These are phyloP conservation scores for Argyrosomus japonicus DNA, from an alignment of 2,113 vertebrate species.

Conservation along the genomic window DNA sequence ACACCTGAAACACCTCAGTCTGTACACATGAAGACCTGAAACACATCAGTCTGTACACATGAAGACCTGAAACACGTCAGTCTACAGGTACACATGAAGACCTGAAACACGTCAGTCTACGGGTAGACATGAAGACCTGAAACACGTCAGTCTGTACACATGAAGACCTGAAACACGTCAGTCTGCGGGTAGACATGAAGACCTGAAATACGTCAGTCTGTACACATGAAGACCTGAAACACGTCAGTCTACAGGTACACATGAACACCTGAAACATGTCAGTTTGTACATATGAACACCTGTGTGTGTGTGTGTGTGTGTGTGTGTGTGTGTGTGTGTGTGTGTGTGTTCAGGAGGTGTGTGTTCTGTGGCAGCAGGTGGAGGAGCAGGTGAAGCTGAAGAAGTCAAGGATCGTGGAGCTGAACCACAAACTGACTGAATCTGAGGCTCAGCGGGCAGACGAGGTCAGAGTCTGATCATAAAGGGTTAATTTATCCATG, in stretches of 20 bases:
- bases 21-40: no score
- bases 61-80: no score
- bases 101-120: no score
- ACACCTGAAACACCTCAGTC: no score
- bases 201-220: background rate
- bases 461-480: slow-evolving; percentile 72
- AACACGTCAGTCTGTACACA: no score
- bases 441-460: slow-evolving; percentile 77
- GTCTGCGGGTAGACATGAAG: slow-evolving; percentile 53
- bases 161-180: background rate
- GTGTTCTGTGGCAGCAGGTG: slow-evolving; percentile 81
- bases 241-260: slow-evolving; percentile 51
- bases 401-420: slow-evolving; percentile 79
- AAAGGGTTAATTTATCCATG: no score
- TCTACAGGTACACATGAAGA: no score
- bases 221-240: background rate
- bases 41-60: no score
- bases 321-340: slow-evolving; percentile 6
- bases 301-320: background rate
- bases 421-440: slow-evolving; percentile 78
- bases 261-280: background rate
- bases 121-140: no score
- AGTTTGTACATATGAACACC: no score
- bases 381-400: slow-evolving; percentile 71
- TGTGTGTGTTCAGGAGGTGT: slow-evolving; percentile 79